Evolutionary conservation across 2,888 invertebrate genomes (phyloP).

Genomic region (Sesamia inferens): DNA sequence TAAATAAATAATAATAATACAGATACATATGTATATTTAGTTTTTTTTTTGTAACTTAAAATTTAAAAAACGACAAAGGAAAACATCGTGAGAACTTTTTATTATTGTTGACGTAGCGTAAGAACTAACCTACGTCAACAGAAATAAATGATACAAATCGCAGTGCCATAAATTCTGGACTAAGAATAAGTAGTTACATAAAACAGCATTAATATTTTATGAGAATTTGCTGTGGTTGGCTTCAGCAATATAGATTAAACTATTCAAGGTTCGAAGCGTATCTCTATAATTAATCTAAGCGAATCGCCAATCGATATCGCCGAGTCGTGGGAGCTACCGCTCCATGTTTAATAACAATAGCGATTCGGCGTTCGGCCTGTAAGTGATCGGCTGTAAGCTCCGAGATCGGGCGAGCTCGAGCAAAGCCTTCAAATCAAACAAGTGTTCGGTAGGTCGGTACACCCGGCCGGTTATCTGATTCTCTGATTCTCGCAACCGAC

Average conservation of each 20-base stretch:
- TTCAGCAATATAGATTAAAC: slow-evolving; percentile 53
- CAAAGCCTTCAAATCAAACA: slow-evolving; percentile 80
- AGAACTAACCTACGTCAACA: no score
- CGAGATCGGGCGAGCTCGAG: slow-evolving; percentile 52
- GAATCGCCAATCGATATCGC: slow-evolving; percentile 49
- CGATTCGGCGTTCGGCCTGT: slow-evolving; percentile 64
- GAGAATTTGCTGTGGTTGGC: slow-evolving; percentile 30
- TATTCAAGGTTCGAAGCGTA: slow-evolving; percentile 46
- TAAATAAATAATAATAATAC: no score
- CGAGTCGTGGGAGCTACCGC: slow-evolving; percentile 40
- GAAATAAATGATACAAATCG: slow-evolving; percentile 17
- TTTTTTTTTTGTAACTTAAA: no score
- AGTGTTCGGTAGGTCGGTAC: slow-evolving; percentile 76
- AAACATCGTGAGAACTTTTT: background rate
- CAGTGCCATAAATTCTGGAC: slow-evolving; percentile 1
- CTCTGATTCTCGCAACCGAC: slow-evolving; percentile 68
- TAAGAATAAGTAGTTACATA: slow-evolving; percentile 21
- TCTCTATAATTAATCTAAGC: slow-evolving; percentile 58
- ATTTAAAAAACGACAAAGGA: background rate
- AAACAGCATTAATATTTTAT: slow-evolving; percentile 44
- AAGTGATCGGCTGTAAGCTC: slow-evolving; percentile 74
- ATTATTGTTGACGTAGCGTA: slow-evolving; percentile 16
- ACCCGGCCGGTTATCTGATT: slow-evolving; percentile 72
- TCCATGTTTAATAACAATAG: slow-evolving; percentile 58
- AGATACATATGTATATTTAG: no score